phyloP scores from a whole-genome alignment of 2,797 vertebrate genomes.

The Agapornis canus region DNA sequence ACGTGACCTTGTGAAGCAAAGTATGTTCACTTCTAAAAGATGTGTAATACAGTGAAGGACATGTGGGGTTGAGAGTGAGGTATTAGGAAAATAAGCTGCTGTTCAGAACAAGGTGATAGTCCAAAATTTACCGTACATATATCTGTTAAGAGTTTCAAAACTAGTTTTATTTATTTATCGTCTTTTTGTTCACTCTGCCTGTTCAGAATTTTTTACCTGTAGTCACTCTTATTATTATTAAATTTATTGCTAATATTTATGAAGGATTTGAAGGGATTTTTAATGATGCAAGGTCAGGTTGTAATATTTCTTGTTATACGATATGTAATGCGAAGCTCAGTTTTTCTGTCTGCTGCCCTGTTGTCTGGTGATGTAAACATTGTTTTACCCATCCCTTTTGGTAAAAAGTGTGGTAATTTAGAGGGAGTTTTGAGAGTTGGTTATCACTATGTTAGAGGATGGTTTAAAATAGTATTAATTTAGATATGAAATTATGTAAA shows the following conservation, averaged over 20 bases:
- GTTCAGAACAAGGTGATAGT: neutral
- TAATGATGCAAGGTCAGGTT: neutral
- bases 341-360: neutral
- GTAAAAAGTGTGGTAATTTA: neutral
- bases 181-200: neutral
- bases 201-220: neutral
- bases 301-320: neutral
- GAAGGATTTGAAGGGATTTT: neutral
- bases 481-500: neutral
- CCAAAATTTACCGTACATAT: neutral
- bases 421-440: neutral
- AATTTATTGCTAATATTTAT: neutral
- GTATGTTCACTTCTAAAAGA: neutral
- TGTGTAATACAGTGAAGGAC: neutral
- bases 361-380: neutral
- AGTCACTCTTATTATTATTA: neutral
- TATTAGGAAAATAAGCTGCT: neutral
- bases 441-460: neutral
- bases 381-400: neutral
- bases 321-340: neutral
- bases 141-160: neutral
- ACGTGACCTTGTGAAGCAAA: neutral
- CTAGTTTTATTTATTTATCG: neutral
- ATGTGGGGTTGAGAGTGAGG: neutral
- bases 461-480: neutral